Base-by-base conservation (phyloP, 2,888 invertebrate species). In the Cordylochernes scorpioides region DNA sequence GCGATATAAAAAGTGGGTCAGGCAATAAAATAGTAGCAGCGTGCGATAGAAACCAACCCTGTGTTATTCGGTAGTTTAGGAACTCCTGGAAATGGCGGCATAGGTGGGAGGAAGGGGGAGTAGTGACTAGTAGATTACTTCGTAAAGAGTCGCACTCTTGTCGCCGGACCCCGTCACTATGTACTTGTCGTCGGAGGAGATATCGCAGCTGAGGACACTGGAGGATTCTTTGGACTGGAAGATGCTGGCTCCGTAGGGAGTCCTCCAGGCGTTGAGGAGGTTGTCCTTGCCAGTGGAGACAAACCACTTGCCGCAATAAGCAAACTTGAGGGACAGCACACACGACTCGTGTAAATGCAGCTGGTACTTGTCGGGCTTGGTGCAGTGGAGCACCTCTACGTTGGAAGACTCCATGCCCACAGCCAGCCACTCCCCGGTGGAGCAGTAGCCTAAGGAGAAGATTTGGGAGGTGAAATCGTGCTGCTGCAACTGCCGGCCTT, bases 381-480 rank as follows among this genome's bases (percentile, higher is more conserved):
- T 74, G 72, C 29, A 82, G 57, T 75, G 73, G 25, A 84, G 57
- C 9, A 88, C 84, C 52, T 88, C 86, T 36, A 88, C 84, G 51
- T 80, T 75, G 39, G 75, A 78, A 57, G 80, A 84, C 59, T 88
- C 86, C 84, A 88, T 84, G 39, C 86, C 86, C 24, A 88, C 86
- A 4, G 86, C 86, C 30, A 88, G 57, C 84, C 84, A 88, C 47
- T 86, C 84, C 10, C 80, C 82, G 37, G 77, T 75, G 3, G 86
- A 86, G 57, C 84, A 86, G 51, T 82, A 86, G 34, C 86, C 86
- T 41, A 86, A 62, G 16, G 84, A 86, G 61, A 88, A 88, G 51
- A 88, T 86, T 53, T 65, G 61, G 37, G 80, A 80, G 42, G 69
- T 70, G 55, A 86, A 86, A 53, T 84, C 82, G 55, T 82, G 78